Evolutionary conservation across 1,140 invertebrate genomes (phyloP).

Genomic region (Eupeodes corollae): DNA sequence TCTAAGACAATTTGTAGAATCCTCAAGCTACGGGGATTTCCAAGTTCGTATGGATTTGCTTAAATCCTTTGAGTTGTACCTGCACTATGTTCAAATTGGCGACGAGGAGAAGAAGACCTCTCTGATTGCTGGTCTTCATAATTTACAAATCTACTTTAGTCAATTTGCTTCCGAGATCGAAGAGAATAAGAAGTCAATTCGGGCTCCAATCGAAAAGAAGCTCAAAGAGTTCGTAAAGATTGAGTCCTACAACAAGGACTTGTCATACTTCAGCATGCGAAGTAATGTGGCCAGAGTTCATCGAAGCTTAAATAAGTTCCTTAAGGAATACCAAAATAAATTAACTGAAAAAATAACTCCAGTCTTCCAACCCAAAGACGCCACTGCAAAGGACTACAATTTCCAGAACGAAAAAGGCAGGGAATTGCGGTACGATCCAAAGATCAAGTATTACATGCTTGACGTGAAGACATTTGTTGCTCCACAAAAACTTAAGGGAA

Average conservation of each 20-base stretch:
- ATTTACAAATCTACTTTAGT: constrained; percentile 73
- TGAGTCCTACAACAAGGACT: constrained; percentile 83
- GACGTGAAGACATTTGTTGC: constrained; percentile 24
- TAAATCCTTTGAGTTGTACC: constrained; percentile 29
- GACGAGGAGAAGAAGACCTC: neutral
- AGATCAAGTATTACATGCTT: constrained; percentile 15
- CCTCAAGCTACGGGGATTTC: constrained; percentile 74
- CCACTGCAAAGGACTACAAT: constrained; percentile 27
- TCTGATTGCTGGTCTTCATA: constrained; percentile 65
- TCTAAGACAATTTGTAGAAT: constrained; percentile 75
- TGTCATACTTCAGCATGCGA: constrained; percentile 89
- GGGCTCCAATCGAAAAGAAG: constrained; percentile 79
- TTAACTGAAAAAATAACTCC: constrained; percentile 36
- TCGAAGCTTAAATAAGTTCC: constrained; percentile 72
- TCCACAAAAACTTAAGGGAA: constrained; percentile 13
- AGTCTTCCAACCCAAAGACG: constrained; percentile 30
- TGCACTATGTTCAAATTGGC: constrained; percentile 15
- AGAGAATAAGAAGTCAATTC: constrained; percentile 50
- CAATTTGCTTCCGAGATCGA: constrained; percentile 61
- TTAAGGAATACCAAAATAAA: constrained; percentile 61
- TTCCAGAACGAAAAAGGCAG: constrained; percentile 24
- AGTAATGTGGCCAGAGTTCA: constrained; percentile 79
- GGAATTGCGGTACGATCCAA: constrained; percentile 12
- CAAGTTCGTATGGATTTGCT: constrained; percentile 66
- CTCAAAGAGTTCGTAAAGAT: constrained; percentile 91